Percentiles rank a stretch among this genome's conserved stretches.
Conservation (phyloP, 2,113 vertebrate genomes). For the Leptosomus discolor region DNA sequence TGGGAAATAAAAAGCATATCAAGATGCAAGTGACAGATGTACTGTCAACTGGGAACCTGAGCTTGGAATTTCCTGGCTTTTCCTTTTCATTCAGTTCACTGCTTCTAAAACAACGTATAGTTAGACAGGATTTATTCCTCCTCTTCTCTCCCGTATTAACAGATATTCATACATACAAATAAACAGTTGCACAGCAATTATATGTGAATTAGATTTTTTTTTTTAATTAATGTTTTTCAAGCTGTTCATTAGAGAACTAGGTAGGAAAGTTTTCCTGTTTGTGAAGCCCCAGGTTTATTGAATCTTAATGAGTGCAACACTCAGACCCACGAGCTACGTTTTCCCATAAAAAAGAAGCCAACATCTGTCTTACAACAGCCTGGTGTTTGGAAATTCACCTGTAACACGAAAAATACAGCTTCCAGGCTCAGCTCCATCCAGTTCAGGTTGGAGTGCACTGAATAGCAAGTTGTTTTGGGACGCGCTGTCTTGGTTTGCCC, state of each 20-base stretch:
- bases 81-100: background rate
- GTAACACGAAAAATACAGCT: background rate
- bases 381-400: background rate
- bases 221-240: background rate
- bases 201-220: background rate
- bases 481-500: background rate
- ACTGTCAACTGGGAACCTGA: background rate
- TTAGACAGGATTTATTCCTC: background rate
- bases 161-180: background rate
- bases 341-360: background rate
- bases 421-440: background rate
- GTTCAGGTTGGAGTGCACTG: background rate
- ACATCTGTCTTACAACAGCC: background rate
- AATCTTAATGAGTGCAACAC: background rate
- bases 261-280: background rate
- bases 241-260: background rate
- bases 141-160: background rate
- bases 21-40: slow-evolving; percentile 27
- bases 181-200: background rate
- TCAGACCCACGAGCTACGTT: background rate
- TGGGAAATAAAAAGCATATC: slow-evolving; percentile 1
- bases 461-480: background rate
- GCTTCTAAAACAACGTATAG: background rate
- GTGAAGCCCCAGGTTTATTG: background rate
- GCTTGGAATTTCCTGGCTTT: slow-evolving; percentile 31